Evolutionary conservation across 2,888 invertebrate species (phyloP).

Genomic region (Xestia c-nigrum): DNA sequence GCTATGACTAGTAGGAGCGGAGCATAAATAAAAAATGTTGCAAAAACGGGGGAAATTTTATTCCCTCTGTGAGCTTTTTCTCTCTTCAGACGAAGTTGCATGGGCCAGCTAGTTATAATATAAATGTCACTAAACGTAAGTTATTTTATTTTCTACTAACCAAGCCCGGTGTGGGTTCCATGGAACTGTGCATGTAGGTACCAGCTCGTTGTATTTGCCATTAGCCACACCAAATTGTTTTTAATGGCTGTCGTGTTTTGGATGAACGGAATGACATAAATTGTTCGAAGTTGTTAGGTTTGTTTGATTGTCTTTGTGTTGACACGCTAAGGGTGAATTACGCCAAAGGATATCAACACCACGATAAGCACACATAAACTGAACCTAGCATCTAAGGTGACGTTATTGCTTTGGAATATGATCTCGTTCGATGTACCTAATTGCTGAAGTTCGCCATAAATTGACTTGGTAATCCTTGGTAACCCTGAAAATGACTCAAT

Average conservation of each 20-base stretch:
- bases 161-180: conserved; percentile 23
- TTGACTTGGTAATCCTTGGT: too few relatives aligned
- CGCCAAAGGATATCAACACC: not conserved
- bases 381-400: not conserved
- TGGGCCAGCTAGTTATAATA: too few relatives aligned
- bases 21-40: too few relatives aligned
- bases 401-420: not conserved
- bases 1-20: too few relatives aligned
- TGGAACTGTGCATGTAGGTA: not conserved
- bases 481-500: not conserved
- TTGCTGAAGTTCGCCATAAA: not conserved
- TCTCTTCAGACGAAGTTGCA: too few relatives aligned
- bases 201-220: conserved; percentile 12
- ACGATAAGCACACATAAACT: not conserved
- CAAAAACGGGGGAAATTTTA: too few relatives aligned
- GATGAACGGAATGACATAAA: not conserved
- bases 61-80: too few relatives aligned
- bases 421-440: not conserved
- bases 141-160: conserved; percentile 53
- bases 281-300: not conserved
- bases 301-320: not conserved
- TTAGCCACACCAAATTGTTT: conserved; percentile 30
- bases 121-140: conserved; percentile 68
- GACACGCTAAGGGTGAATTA: not conserved
- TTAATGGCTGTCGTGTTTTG: conserved; percentile 13